phyloP scores from a whole-genome alignment of 1,140 invertebrate species.

The Drosophila mauritiana region DNA sequence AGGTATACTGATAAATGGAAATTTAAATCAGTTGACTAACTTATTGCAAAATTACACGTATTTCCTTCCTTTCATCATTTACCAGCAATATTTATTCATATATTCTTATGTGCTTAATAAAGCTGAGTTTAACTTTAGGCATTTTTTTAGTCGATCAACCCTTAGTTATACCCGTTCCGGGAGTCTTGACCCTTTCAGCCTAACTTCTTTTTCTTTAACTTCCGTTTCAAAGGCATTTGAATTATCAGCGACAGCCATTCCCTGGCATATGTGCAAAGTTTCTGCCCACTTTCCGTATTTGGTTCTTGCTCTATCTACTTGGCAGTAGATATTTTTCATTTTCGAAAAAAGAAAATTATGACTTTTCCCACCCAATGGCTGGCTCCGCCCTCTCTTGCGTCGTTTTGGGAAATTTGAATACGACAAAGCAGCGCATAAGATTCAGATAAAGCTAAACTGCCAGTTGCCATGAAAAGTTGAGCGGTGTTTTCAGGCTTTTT shows the following conservation, averaged over 20 bases:
- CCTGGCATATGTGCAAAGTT: constrained; percentile 70
- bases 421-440: constrained; percentile 67
- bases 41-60: too few species aligned
- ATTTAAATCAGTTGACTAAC: not conserved
- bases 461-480: constrained; percentile 48
- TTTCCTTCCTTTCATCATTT: too few species aligned
- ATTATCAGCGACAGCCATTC: constrained; percentile 22
- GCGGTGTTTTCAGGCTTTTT: constrained; percentile 45
- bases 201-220: constrained; percentile 59
- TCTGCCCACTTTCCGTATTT: constrained; percentile 62
- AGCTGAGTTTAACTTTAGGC: too few species aligned
- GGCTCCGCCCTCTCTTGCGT: constrained; percentile 27
- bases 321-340: constrained; percentile 56
- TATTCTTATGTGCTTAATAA: too few species aligned
- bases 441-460: constrained; percentile 67
- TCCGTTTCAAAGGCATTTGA: constrained; percentile 24
- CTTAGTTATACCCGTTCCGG: not conserved
- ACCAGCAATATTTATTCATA: too few species aligned
- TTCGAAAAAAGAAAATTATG: constrained; percentile 68
- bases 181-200: constrained; percentile 47
- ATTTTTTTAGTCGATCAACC: too few species aligned
- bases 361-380: constrained; percentile 52
- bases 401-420: constrained; percentile 73
- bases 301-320: constrained; percentile 16
- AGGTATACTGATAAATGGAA: not conserved